Evolutionary conservation across 2,113 vertebrate genomes (phyloP), one percentile per base, ranked within the genome.

Genomic region (Etia nguti): DNA sequence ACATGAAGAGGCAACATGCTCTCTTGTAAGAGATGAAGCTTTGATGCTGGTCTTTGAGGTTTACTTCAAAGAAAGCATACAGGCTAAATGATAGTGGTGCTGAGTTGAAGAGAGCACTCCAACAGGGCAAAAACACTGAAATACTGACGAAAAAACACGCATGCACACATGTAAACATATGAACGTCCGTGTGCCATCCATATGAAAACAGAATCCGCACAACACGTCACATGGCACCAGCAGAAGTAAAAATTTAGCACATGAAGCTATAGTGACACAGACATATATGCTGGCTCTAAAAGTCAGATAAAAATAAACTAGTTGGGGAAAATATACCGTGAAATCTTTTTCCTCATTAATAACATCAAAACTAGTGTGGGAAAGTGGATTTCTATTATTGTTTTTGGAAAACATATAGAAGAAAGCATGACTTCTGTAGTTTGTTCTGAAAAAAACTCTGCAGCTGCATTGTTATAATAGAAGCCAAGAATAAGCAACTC

Each of bases 11-110:
- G 88, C 83, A 88, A 90, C 91, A 91, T 88, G 90, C 83, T 87
- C 85, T 86, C 79, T 29, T 82, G 86, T 84, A 79, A 65, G 82
- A 89, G 85, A 86, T 52, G 85, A 87, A 73, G 82, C 95, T 96
- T 96, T 96, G 94, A 96, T 95, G 95, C 90, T 22, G 54, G 46
- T 90, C 92, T 95, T 95, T 95, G 92, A 95, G 94, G 92, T 85
- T 81, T 36, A 90, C 93, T 93, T 96, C 93, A 96, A 96, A 95
- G 90, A 75, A 54, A 38, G 34, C 22, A 55, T 59, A 8, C 86
- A 68, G 62, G 79, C 79, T 77, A 91, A 87, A 88, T 90, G 91
- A 89, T 86, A 85, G 43, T 81, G 88, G 86, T 89, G 80, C 59
- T 20, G 79, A 77, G 84, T 77, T 73, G 81, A 87, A 73, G 41